A percentile compares a stretch with the other conserved stretches of the same genome.
Evolutionary conservation across 1,140 invertebrate species (phyloP).

Genomic region (Melitaea cinxia): DNA sequence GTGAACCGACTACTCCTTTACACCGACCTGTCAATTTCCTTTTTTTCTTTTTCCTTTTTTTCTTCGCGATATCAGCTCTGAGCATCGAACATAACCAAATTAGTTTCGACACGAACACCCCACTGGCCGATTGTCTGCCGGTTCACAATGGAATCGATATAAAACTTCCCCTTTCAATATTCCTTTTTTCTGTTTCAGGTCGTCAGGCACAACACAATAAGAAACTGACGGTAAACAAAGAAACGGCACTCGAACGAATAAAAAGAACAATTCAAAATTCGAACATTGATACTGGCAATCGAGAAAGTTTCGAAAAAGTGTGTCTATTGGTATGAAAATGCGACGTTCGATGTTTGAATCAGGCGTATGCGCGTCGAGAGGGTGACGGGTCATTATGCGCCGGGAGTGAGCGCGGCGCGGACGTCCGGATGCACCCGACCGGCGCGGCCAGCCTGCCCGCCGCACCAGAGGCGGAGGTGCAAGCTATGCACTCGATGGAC

Average conservation of each 20-base stretch:
- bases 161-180: constrained; percentile 68
- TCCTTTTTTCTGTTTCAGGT: constrained; percentile 69
- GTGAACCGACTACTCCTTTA: constrained; percentile 45
- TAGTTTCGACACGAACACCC: constrained; percentile 77
- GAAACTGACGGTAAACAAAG: constrained; percentile 46
- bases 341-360: constrained; percentile 45
- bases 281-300: constrained; percentile 46
- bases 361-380: constrained; percentile 37
- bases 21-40: constrained; percentile 66
- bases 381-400: constrained; percentile 62
- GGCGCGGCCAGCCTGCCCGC: constrained; percentile 89
- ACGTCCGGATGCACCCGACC: constrained; percentile 87
- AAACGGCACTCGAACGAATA: constrained; percentile 64
- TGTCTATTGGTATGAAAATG: constrained; percentile 42
- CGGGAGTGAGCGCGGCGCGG: constrained; percentile 57
- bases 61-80: constrained; percentile 58
- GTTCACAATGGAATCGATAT: constrained; percentile 69
- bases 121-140: constrained; percentile 70
- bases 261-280: constrained; percentile 39
- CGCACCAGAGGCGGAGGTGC: constrained; percentile 87
- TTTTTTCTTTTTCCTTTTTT: constrained; percentile 55
- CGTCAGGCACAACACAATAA: constrained; percentile 59
- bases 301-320: constrained; percentile 20
- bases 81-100: constrained; percentile 73
- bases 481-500: constrained; percentile 95